A percentile compares a stretch with the other conserved stretches of the same genome.
Conservation (phyloP, 1,140 invertebrate species). For the Odontomachus brunneus region DNA sequence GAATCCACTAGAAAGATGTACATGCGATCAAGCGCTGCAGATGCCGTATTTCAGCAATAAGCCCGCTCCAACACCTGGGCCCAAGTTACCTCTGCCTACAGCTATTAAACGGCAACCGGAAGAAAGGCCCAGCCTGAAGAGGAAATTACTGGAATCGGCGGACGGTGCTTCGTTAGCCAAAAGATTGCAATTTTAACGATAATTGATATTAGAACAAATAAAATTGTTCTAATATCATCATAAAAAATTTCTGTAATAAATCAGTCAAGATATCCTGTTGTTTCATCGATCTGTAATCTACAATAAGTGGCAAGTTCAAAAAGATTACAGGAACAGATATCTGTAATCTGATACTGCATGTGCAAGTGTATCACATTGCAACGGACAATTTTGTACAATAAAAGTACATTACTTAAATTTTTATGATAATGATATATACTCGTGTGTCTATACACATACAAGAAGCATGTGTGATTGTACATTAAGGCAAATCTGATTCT, state of each 20-base stretch:
- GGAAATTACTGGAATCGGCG: constrained; percentile 90
- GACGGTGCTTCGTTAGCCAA: constrained; percentile 90
- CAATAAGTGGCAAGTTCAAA: not conserved
- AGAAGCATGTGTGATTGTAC: not conserved
- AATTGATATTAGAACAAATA: constrained; percentile 38
- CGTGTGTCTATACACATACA: not conserved
- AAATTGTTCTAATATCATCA: not conserved
- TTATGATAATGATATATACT: not conserved
- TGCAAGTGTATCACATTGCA: not conserved
- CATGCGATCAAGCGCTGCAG: constrained; percentile 92
- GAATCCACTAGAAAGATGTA: constrained; percentile 94
- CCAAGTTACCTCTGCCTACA: constrained; percentile 92
- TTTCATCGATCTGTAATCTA: no score
- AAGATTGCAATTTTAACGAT: constrained; percentile 87
- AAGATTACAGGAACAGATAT: not conserved
- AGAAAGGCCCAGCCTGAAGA: constrained; percentile 90
- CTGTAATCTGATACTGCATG: constrained; percentile 12
- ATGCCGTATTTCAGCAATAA: constrained; percentile 96
- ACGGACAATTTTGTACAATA: not conserved
- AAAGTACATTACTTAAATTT: not conserved
- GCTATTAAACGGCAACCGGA: constrained; percentile 87
- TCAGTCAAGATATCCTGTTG: no score
- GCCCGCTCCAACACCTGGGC: constrained; percentile 93
- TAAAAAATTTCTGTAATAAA: no score
- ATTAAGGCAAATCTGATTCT: not conserved